These are phyloP conservation scores for Thamnaconus septentrionalis DNA, from an alignment of 2,113 vertebrate genomes.

Conservation along the genomic window DNA sequence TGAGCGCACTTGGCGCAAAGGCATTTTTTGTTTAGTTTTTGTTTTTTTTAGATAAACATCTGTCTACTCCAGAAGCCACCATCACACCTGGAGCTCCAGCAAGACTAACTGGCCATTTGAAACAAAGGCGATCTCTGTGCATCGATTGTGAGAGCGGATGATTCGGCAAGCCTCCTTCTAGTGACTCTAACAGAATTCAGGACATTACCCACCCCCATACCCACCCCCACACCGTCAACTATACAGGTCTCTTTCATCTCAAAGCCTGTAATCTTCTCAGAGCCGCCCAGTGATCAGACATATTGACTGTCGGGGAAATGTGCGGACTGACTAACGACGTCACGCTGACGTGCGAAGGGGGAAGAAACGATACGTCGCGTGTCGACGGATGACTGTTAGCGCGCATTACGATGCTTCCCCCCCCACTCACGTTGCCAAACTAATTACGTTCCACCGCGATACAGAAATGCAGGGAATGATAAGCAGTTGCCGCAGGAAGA, in stretches of 20 bases:
- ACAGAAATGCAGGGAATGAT: slow-evolving; percentile 50
- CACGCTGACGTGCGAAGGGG: slow-evolving; percentile 33
- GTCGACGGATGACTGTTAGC: slow-evolving; percentile 31
- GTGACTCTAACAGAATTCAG: slow-evolving; percentile 22
- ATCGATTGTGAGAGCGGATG: slow-evolving; percentile 2
- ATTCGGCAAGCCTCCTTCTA: neutral
- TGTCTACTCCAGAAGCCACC: slow-evolving; percentile 66
- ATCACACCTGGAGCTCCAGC: slow-evolving; percentile 54
- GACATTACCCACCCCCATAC: slow-evolving; percentile 32
- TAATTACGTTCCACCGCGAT: slow-evolving; percentile 48
- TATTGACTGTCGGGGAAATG: slow-evolving; percentile 20
- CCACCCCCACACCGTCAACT: slow-evolving; percentile 28
- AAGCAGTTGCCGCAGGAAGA: slow-evolving; percentile 35
- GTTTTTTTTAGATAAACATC: slow-evolving; percentile 68
- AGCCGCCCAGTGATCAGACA: slow-evolving; percentile 32
- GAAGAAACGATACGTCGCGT: no score
- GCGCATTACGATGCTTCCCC: slow-evolving; percentile 22
- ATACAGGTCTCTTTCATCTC: slow-evolving; percentile 37
- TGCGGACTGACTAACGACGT: slow-evolving; percentile 50
- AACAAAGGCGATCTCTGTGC: slow-evolving; percentile 24
- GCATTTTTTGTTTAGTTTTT: slow-evolving; percentile 38
- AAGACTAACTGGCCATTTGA: slow-evolving; percentile 67
- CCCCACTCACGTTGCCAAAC: slow-evolving; percentile 39
- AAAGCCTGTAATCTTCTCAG: slow-evolving; percentile 40
- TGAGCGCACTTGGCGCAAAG: slow-evolving; percentile 61